Percentiles rank a stretch among this genome's conserved stretches.
Evolutionary conservation across 2,113 vertebrate genomes (phyloP).

Genomic region (Pelobates fuscus): DNA sequence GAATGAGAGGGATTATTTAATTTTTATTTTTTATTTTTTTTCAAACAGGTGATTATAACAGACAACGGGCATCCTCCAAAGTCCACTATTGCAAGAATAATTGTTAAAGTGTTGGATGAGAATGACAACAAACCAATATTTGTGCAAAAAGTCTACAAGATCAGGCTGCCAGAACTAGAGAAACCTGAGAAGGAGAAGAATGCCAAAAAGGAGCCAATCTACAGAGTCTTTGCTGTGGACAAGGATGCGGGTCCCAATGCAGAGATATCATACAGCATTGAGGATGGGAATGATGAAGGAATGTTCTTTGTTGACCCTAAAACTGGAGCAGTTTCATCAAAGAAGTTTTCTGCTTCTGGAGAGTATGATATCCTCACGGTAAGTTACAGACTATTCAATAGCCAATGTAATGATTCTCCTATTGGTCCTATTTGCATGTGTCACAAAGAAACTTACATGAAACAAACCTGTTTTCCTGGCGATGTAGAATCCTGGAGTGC

Average conservation of each 20-base stretch:
- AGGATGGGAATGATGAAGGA: slow-evolving; percentile 90
- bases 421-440: no score
- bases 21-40: neutral
- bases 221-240: slow-evolving; percentile 88
- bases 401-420: no score
- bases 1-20: no score
- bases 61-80: slow-evolving; percentile 83
- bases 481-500: no score
- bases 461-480: no score
- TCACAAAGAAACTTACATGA: no score
- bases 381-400: slow-evolving; percentile 55
- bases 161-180: slow-evolving; percentile 87
- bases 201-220: slow-evolving; percentile 82
- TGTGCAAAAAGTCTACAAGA: slow-evolving; percentile 96
- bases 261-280: slow-evolving; percentile 96
- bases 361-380: slow-evolving; percentile 98
- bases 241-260: slow-evolving; percentile 89
- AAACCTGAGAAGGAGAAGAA: slow-evolving; percentile 78
- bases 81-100: slow-evolving; percentile 83
- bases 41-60: slow-evolving; percentile 81
- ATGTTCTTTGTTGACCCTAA: slow-evolving; percentile 97
- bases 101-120: slow-evolving; percentile 93
- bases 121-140: slow-evolving; percentile 95
- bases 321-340: slow-evolving; percentile 92
- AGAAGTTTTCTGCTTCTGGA: slow-evolving; percentile 86